Conservation (phyloP, 2,113 vertebrate genomes). For the Microcebus ravelobensis region DNA sequence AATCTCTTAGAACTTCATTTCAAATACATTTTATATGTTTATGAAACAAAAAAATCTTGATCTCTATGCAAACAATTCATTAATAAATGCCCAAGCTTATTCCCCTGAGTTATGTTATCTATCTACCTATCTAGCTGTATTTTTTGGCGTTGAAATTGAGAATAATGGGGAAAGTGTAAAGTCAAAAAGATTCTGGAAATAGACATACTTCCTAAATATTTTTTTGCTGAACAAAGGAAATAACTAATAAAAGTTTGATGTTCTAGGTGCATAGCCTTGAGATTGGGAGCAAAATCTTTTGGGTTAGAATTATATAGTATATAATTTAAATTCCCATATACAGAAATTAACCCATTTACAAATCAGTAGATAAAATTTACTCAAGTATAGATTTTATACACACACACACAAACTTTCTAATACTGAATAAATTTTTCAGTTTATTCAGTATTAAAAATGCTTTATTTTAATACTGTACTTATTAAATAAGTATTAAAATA, state of each 20-base stretch:
- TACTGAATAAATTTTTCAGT: background rate
- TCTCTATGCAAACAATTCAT: background rate
- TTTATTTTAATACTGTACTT: too few relatives aligned
- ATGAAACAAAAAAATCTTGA: background rate
- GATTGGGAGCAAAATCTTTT: background rate
- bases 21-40: background rate
- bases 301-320: background rate
- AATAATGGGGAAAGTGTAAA: background rate
- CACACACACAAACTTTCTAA: background rate
- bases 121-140: background rate
- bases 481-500: too few relatives aligned
- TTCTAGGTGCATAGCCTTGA: background rate
- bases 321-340: background rate
- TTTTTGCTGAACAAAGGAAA: background rate
- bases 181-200: background rate
- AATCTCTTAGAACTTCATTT: constrained; percentile 24
- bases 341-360: background rate
- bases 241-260: background rate
- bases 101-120: background rate
- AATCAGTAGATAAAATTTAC: background rate
- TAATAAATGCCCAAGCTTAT: background rate
- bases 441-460: too few relatives aligned
- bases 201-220: background rate
- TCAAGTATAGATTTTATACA: background rate
- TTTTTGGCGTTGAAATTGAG: constrained; percentile 23